These are phyloP conservation scores for Nycticebus coucang DNA, from an alignment of 2,113 vertebrate species.

Conservation along the genomic window DNA sequence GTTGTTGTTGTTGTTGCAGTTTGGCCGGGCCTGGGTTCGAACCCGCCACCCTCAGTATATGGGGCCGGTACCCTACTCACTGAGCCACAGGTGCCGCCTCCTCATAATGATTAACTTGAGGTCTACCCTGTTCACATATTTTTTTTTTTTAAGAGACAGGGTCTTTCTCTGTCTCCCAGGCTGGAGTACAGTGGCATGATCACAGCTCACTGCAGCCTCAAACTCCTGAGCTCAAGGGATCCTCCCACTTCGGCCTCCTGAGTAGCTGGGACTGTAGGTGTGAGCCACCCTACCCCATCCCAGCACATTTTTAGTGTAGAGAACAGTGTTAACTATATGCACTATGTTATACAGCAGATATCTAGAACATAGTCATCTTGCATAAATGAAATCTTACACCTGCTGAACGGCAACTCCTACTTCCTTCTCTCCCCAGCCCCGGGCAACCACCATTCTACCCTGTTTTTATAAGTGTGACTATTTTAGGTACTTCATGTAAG, in stretches of 20 bases:
- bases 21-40: too few relatives aligned
- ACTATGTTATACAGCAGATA: accelerated
- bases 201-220: neutral
- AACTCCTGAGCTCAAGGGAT: neutral
- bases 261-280: neutral
- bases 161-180: neutral
- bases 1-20: too few relatives aligned
- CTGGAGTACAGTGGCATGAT: neutral
- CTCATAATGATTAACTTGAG: too few relatives aligned
- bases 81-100: too few relatives aligned
- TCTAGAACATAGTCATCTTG: too few relatives aligned
- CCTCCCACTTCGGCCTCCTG: neutral
- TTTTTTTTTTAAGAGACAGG: neutral
- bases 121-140: too few relatives aligned
- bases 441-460: neutral
- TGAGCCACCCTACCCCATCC: neutral
- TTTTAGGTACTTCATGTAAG: neutral
- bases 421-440: neutral
- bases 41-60: too few relatives aligned
- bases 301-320: too few relatives aligned
- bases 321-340: neutral
- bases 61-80: too few relatives aligned
- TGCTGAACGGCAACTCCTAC: accelerated
- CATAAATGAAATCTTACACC: accelerated
- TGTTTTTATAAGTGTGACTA: neutral